Base-by-base conservation (phyloP, 2,113 vertebrate genomes). In the Grammomys surdaster region DNA sequence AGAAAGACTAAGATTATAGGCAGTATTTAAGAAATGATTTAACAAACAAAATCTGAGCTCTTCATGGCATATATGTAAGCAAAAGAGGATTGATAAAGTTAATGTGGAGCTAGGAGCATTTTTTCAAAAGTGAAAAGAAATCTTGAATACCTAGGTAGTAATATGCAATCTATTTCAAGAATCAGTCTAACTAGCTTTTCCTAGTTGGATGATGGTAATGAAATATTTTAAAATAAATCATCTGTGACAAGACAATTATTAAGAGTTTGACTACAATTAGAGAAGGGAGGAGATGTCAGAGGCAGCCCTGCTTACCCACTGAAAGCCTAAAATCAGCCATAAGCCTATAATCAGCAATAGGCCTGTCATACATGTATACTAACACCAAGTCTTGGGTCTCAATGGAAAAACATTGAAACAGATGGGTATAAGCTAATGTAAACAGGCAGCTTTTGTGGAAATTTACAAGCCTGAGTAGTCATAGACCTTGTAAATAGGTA, bases 21-120 rank as follows among this genome's bases (percentile, higher is more conserved):
- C 10, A 91, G 22, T 91, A 70, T 24, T 40, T 65, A 90, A 91
- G 56, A 96, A 91, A 88, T 31, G n/a, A 93, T 88, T 87, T 91
- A 76, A 31, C 28, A 54, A 63, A 84, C 70, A 87, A 77, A 69
- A 26, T 69, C 43, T 51, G 88, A 78, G n/a, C 36, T 73, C 24
- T 65, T 63, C 54, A 36, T 43, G 54, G 28, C 31, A 73, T 78
- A 6, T 54, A 22, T 80, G 33, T 63, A 90, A 89, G 31, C 67
- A 88, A 94, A 92, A 94, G 46, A 85, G 54, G 3, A 26, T 60
- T 93, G 19, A 28, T 48, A 20, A 93, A 19, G 46, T 85, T 16
- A 40, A 40, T 40, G 12, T 11, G 4, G 56, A 9, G 2, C 5
- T 31, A 20, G 20, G 12, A 77, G 22, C 0, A n/a, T 58, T 28